Evolutionary conservation across 2,888 invertebrate genomes (phyloP), one percentile per base, ranked within the genome.

Genomic region (Hedychridium roseum): DNA sequence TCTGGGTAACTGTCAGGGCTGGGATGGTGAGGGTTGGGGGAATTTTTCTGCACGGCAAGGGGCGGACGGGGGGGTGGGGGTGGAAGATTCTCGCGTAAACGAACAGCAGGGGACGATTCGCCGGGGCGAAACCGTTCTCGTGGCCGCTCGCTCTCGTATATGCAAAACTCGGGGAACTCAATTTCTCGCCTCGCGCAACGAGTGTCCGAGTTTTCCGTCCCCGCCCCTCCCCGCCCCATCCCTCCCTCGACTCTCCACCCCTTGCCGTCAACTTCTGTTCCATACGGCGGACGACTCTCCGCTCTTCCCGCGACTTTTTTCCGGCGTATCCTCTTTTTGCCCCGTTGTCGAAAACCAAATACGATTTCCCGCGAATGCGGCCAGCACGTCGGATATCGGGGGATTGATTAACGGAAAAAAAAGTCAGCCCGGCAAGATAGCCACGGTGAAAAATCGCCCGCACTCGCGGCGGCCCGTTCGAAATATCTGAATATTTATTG

Each of bases 1-100:
- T n/a, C n/a, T n/a, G n/a, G n/a, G n/a, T n/a, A n/a, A n/a, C n/a
- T n/a, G n/a, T n/a, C n/a, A n/a, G n/a, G n/a, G n/a, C n/a, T n/a
- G n/a, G n/a, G n/a, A n/a, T n/a, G n/a, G n/a, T n/a, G n/a, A n/a
- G n/a, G 31, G 31, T n/a, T 15, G 31, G 31, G 14, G 3, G 31
- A 15, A 14, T 31, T 31, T 15, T 7, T 15, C 31, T n/a, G 31
- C 15, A 31, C 12, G 31, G 12, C n/a, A n/a, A n/a, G n/a, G n/a
- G n/a, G n/a, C n/a, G n/a, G n/a, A n/a, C n/a, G n/a, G n/a, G n/a
- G n/a, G n/a, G 14, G 32, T 31, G 37, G 43, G 27, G 43, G 31
- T 39, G 41, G 35, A 52, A 55, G 37, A 42, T 53, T 49, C 52
- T 46, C 43, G 51, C 43, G 45, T 35, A 54, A 62, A 53, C 50